These are phyloP conservation scores for Malacosoma neustria DNA, from an alignment of 2,888 invertebrate species.

Conservation along the genomic window DNA sequence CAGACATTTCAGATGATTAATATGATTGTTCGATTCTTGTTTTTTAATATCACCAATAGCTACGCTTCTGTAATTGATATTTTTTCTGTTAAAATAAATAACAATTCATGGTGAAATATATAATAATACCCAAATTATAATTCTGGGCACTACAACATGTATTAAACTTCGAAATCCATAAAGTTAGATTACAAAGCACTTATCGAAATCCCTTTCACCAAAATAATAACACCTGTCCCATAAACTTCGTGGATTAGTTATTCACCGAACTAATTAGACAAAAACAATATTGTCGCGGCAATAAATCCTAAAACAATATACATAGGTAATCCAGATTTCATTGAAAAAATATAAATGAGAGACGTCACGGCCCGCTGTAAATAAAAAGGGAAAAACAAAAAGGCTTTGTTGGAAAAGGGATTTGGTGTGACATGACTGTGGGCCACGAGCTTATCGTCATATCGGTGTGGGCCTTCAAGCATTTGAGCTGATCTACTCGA, in stretches of 20 bases:
- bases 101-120: no score
- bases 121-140: not conserved
- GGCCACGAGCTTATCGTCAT: conserved; percentile 40
- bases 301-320: conserved; percentile 8
- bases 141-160: not conserved
- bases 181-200: not conserved
- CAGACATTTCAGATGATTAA: no score
- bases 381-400: conserved; percentile 41
- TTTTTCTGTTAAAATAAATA: no score
- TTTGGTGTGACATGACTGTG: conserved; percentile 43
- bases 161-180: not conserved
- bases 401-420: conserved; percentile 41
- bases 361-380: conserved; percentile 21
- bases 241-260: not conserved
- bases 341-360: conserved; percentile 15
- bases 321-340: conserved; percentile 9
- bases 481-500: not conserved
- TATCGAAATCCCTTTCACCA: not conserved
- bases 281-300: conserved; percentile 1
- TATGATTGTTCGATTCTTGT: no score
- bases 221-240: not conserved
- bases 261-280: not conserved
- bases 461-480: conserved; percentile 26
- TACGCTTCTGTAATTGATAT: no score
- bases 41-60: no score